These are phyloP conservation scores for Taurulus bubalis DNA, from an alignment of 2,113 vertebrate genomes.

Conservation along the genomic window DNA sequence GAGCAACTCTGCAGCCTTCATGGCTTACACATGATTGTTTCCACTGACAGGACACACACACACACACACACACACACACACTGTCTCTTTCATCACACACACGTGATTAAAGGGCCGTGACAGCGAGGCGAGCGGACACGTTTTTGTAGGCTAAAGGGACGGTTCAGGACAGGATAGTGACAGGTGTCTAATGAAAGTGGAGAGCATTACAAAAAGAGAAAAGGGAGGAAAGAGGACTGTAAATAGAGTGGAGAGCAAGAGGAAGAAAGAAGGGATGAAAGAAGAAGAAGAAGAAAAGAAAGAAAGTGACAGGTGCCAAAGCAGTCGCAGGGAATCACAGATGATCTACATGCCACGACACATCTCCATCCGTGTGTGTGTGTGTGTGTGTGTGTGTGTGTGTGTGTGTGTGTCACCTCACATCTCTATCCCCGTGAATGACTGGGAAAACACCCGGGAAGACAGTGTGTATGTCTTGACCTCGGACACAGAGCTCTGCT, in stretches of 20 bases:
- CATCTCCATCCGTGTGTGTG: conserved; percentile 38
- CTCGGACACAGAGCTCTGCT: conserved; percentile 2
- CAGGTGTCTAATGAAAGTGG: conserved; percentile 46
- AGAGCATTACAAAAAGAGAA: neutral
- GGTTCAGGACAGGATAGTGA: conserved; percentile 49
- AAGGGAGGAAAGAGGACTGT: neutral
- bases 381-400: neutral
- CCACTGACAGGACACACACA: conserved; percentile 48
- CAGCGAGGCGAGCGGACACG: conserved; percentile 41
- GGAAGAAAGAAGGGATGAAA: conserved; percentile 29
- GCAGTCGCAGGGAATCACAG: conserved; percentile 29
- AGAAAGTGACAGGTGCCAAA: conserved; percentile 65
- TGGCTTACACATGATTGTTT: conserved; percentile 21
- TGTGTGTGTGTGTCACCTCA: conserved; percentile 28
- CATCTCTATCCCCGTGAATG: conserved; percentile 31
- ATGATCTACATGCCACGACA: conserved; percentile 55
- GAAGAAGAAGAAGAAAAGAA: conserved; percentile 16
- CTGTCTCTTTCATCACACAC: conserved; percentile 28
- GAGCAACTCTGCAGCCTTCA: conserved; percentile 46
- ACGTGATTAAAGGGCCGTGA: conserved; percentile 34
- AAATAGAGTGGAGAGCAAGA: neutral
- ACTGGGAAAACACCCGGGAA: conserved; percentile 19
- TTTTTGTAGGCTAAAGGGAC: conserved; percentile 38
- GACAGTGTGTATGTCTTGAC: conserved; percentile 31
- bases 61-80: conserved; percentile 11